Evolutionary conservation across 2,113 vertebrate genomes (phyloP).

Genomic region (Ancistrus triradiatus): DNA sequence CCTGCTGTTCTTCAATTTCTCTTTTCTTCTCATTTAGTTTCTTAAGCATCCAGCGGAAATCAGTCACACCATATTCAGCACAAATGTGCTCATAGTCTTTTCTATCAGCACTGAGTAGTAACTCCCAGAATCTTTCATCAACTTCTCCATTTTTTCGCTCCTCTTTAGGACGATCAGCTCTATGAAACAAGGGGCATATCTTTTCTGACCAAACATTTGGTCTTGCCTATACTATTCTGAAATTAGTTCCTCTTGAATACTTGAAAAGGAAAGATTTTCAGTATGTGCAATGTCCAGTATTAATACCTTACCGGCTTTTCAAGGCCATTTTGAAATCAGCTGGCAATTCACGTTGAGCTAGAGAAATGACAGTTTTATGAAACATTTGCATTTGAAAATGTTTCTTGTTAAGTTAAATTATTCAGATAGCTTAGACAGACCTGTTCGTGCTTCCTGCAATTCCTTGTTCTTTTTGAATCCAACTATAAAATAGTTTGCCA

Average conservation of each 20-base stretch:
- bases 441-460: slow-evolving; percentile 63
- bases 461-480: slow-evolving; percentile 77
- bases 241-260: too few species aligned
- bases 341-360: slow-evolving; percentile 55
- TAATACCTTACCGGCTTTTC: slow-evolving; percentile 47
- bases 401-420: too few species aligned
- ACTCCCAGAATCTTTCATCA: slow-evolving; percentile 76
- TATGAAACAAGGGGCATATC: slow-evolving; percentile 20
- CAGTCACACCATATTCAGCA: slow-evolving; percentile 74
- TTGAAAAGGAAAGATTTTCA: too few species aligned
- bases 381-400: too few species aligned
- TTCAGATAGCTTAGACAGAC: slow-evolving; percentile 49
- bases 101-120: slow-evolving; percentile 75
- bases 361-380: too few species aligned
- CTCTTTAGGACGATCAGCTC: slow-evolving; percentile 41
- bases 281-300: too few species aligned
- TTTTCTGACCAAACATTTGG: neutral
- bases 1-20: slow-evolving; percentile 67
- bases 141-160: slow-evolving; percentile 55
- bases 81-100: slow-evolving; percentile 85
- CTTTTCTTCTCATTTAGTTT: slow-evolving; percentile 74
- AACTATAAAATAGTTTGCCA: slow-evolving; percentile 61
- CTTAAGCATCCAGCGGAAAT: slow-evolving; percentile 82
- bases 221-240: neutral
- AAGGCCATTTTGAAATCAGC: slow-evolving; percentile 63